Base-by-base conservation (phyloP, 2,888 invertebrate genomes). In the Aphodius granarius region DNA sequence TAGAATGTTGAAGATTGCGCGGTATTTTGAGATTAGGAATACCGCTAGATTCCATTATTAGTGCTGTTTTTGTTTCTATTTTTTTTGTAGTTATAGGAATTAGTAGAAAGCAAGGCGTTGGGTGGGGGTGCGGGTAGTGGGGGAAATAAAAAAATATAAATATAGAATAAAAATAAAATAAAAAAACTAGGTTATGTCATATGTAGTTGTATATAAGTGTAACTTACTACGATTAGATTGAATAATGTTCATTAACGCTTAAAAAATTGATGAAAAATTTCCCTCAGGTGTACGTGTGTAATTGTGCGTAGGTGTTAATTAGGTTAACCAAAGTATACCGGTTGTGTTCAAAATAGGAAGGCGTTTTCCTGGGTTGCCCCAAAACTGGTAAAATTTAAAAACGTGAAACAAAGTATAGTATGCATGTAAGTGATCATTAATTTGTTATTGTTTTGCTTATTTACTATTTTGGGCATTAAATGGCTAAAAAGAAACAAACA, bases 1-100 rank as follows among this genome's bases (percentile, higher is more conserved):
- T 83, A 78, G 71, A 72, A 62, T 63, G 63, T 66, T 62, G 63
- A 72, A 73, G 13, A 43, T 43, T 13, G 43, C 4, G 43, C 43
- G 43, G 43, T 43, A 43, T 43, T 43, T 43, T 43, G 43, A 43
- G 43, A 13, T 43, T 43, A 43, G 43, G 66, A 17, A 43, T 75
- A 20, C 22, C 22, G 65, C 43, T 17, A 23, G 72, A 75, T 72
- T 75, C 73, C 63, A 72, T 70, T 68, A 72, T 75, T 73, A 21
- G 68, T 19, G 19, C 16, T 19, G 3, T 73, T 18, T 65, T 65
- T 21, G 70, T 68, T 16, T 15, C 13, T n/a, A n/a, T 43, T 43
- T 43, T 23, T 43, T 43, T 43, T 9, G 43, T 43, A 9, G 43
- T 43, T 43, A 43, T 6, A 43, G 43, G 43, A 43, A n/a, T n/a